Evolutionary conservation across 1,140 invertebrate genomes (phyloP), one percentile per base, ranked within the genome.

Genomic region (Periplaneta americana): DNA sequence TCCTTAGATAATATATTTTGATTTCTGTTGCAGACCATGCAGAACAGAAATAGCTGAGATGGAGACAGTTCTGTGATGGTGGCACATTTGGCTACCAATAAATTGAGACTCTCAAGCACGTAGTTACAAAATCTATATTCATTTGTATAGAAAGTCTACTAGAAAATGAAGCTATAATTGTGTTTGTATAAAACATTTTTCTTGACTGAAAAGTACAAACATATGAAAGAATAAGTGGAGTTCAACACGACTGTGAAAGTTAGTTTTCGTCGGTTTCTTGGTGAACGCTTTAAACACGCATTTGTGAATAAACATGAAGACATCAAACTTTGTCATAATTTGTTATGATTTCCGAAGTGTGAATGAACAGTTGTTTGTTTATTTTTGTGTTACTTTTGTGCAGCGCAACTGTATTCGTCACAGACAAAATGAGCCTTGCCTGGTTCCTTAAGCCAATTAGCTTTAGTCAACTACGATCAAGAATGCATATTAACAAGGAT

Each of bases 11-110:
- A n/a, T n/a, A n/a, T n/a, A n/a, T n/a, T n/a, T n/a, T n/a, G n/a
- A n/a, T n/a, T n/a, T 84, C 82, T 86, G 84, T 86, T 85, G 78
- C 85, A 92, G 91, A 83, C 88, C 90, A n/a, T 90, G 88, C 82
- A 91, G 91, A 86, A 94, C 93, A 84, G 93, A 94, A 89, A 93
- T 94, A 83, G 94, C 95, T 86, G 95, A 96, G 91, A 96, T 96
- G 92, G 95, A 96, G 91, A 96, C 95, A 86, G 95, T 96, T 91
- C 94, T 96, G 92, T 96, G 94, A 96, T 91, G 84, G 80, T 83
- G 85, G 77, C 17, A 76, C 18, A 8, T n/a, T n/a, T 57, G 48
- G 48, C 17, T 57, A 66, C 48, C 48, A n/a, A n/a, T n/a, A n/a
- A n/a, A n/a, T n/a, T n/a, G n/a, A n/a, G n/a, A n/a, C n/a, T 66